These are phyloP conservation scores for Paragorgia papillata DNA, from an alignment of 92 coral and sea anemone genomes.

Conservation along the genomic window DNA sequence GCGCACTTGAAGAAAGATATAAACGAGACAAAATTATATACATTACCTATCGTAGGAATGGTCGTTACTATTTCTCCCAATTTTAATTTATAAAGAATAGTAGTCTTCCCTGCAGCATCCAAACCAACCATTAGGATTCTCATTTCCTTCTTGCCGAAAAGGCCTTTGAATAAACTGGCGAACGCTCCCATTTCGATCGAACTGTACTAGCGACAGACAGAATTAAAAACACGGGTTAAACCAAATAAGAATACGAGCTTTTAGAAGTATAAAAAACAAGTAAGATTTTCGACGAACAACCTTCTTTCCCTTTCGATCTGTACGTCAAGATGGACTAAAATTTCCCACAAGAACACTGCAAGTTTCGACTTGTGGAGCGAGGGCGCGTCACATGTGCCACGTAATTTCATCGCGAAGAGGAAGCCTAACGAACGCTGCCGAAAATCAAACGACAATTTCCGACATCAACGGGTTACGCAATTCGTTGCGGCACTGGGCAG, in stretches of 20 bases:
- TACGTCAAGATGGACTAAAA: not conserved
- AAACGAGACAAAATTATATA: not conserved
- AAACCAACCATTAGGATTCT: slow-evolving; percentile 97
- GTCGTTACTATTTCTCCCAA: slow-evolving; percentile 99
- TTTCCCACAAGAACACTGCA: slow-evolving; percentile 57
- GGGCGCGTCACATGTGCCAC: slow-evolving; percentile 99
- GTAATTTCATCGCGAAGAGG: slow-evolving; percentile 68
- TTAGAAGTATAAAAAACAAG: not conserved
- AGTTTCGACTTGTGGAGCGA: slow-evolving; percentile 75
- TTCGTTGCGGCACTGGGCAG: too few species aligned
- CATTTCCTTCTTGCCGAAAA: slow-evolving; percentile 96
- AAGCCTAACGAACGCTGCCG: not conserved
- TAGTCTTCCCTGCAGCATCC: slow-evolving; percentile 97
- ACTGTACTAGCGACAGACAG: not conserved
- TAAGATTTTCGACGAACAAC: too few species aligned
- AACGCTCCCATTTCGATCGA: slow-evolving; percentile 66
- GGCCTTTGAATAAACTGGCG: slow-evolving; percentile 64
- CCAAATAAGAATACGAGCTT: too few species aligned
- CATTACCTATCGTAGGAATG: slow-evolving; percentile 93
- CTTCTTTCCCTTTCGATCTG: not conserved
- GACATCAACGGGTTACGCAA: too few species aligned
- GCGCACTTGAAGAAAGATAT: not conserved
- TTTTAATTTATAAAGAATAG: slow-evolving; percentile 91
- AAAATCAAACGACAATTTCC: not conserved
- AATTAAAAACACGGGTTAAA: not conserved